phyloP scores from a whole-genome alignment of 2,113 vertebrate species.

The Choloepus hoffmanni region DNA sequence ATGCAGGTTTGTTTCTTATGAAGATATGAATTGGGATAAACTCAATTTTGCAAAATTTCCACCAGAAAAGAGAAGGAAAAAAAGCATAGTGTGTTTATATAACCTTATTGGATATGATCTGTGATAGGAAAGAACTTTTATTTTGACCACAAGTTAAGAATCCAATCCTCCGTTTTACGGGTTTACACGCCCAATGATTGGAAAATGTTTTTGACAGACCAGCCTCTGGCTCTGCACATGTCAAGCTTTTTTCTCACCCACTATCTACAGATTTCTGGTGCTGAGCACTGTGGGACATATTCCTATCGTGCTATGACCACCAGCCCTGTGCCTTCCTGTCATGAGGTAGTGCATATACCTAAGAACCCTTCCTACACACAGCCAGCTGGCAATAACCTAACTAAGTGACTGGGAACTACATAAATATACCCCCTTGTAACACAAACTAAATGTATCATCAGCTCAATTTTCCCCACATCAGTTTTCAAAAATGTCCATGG shows the following conservation, averaged over 20 bases:
- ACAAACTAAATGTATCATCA: background rate
- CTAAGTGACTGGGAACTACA: background rate
- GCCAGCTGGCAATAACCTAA: background rate
- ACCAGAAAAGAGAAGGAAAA: background rate
- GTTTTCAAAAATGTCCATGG: background rate
- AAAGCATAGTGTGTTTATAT: background rate
- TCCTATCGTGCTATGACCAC: background rate
- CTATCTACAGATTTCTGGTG: background rate
- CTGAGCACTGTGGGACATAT: background rate
- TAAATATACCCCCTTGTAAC: background rate
- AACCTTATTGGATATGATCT: background rate
- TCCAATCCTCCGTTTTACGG: background rate
- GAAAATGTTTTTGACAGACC: background rate
- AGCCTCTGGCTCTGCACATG: background rate
- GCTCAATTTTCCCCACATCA: background rate
- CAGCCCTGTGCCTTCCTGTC: background rate
- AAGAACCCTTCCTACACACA: background rate
- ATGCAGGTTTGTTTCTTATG: background rate
- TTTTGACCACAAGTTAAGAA: conserved; percentile 34
- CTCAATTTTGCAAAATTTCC: background rate
- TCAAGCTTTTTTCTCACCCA: background rate
- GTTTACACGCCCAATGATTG: background rate
- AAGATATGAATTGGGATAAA: background rate
- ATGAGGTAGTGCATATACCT: background rate
- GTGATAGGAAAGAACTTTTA: background rate